These are phyloP conservation scores for Atherinosoma microstoma DNA, from an alignment of 2,797 vertebrate genomes.

Conservation along the genomic window DNA sequence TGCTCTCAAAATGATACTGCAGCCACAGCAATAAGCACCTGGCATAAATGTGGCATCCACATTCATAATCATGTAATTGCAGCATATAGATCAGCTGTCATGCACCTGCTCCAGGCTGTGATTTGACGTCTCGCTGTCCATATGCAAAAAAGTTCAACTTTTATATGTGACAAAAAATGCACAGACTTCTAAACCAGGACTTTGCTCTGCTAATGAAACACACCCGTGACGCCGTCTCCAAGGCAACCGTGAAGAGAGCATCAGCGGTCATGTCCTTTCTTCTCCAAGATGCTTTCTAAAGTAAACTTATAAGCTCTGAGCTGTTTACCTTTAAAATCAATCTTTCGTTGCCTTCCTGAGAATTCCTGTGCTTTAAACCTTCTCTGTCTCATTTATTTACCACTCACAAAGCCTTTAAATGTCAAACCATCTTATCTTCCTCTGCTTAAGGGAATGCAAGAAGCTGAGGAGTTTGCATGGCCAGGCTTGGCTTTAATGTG, in stretches of 20 bases:
- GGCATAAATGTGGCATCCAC: constrained; percentile 16
- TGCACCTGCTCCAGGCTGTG: background rate
- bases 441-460: constrained; percentile 24
- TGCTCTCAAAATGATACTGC: constrained; percentile 18
- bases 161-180: constrained; percentile 15
- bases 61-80: constrained; percentile 36
- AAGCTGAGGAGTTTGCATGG: constrained; percentile 3
- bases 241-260: constrained; percentile 55
- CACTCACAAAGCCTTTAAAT: constrained; percentile 52
- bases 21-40: constrained; percentile 35
- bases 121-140: background rate
- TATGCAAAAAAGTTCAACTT: constrained; percentile 15
- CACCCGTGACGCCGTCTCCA: constrained; percentile 25
- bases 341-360: constrained; percentile 49
- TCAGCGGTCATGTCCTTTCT: constrained; percentile 43
- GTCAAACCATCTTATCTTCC: constrained; percentile 46
- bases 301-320: constrained; percentile 41
- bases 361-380: constrained; percentile 41
- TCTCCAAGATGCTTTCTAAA: constrained; percentile 20
- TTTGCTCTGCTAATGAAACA: constrained; percentile 34
- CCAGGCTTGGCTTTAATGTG: background rate
- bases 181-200: constrained; percentile 28
- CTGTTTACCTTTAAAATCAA: constrained; percentile 61
- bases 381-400: constrained; percentile 46
- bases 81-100: background rate